phyloP scores from a whole-genome alignment of 2,888 invertebrate genomes.

The Drosophila helvetica region DNA sequence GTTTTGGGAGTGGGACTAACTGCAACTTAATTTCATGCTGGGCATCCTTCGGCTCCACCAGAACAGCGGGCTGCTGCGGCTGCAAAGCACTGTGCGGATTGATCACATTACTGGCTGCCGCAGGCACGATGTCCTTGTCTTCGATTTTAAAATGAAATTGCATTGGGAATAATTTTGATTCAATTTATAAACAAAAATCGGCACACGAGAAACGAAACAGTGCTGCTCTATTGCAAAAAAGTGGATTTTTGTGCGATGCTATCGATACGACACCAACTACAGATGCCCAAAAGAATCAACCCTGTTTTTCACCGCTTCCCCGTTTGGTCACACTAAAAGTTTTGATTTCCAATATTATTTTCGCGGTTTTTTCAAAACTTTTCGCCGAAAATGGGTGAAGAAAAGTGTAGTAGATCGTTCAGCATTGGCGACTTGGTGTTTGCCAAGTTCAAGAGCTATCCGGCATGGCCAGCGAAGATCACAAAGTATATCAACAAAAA shows the following conservation, averaged over 20 bases:
- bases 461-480: conserved; percentile 95
- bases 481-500: conserved; percentile 86
- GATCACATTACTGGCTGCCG: conserved; percentile 8
- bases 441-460: conserved; percentile 98
- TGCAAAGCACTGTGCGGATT: conserved; percentile 78
- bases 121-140: conserved; percentile 29
- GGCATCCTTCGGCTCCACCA: conserved; percentile 86
- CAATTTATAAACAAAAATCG: no score
- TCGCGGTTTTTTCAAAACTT: neutral
- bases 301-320: no score
- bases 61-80: conserved; percentile 85
- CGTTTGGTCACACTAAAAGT: no score
- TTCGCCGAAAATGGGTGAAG: conserved; percentile 84
- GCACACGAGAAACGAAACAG: no score
- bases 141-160: conserved; percentile 68
- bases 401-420: conserved; percentile 86
- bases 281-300: no score
- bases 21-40: conserved; percentile 87
- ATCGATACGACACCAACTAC: no score
- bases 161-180: conserved; percentile 42
- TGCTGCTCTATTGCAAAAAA: no score
- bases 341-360: no score
- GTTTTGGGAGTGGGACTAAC: conserved; percentile 82
- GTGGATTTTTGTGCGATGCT: no score
- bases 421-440: conserved; percentile 95